A percentile compares a stretch with the other conserved stretches of the same genome.
Conservation (phyloP, 2,113 vertebrate genomes). For the Tragelaphus strepsiceros region DNA sequence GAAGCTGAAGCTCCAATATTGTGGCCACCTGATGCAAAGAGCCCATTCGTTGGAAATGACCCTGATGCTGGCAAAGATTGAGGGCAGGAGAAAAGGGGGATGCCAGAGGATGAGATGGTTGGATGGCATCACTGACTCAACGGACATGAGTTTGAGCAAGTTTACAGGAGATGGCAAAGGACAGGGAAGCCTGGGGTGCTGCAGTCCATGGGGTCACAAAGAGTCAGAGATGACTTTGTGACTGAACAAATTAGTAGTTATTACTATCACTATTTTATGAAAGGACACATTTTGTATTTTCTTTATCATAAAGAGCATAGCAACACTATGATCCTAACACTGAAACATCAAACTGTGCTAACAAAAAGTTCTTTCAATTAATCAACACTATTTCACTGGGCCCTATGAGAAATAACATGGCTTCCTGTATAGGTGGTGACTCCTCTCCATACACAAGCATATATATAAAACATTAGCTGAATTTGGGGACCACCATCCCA, state of each 20-base stretch:
- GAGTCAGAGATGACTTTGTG: background rate
- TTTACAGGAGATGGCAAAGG: background rate
- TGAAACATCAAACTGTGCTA: background rate
- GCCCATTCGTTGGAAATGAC: background rate
- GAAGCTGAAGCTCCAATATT: background rate
- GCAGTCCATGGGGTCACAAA: background rate
- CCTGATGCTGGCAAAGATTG: background rate
- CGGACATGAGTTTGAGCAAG: background rate
- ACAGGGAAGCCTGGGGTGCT: background rate
- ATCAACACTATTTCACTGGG: background rate
- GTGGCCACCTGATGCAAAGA: background rate
- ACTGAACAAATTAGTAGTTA: background rate
- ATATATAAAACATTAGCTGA: background rate
- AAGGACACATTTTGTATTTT: conserved; percentile 4
- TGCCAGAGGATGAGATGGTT: background rate
- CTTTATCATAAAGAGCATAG: background rate
- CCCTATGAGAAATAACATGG: background rate
- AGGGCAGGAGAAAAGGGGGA: background rate
- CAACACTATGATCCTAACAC: background rate
- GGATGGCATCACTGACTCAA: background rate
- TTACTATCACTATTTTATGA: background rate
- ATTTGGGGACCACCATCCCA: background rate
- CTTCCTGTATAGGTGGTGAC: background rate
- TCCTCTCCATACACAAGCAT: background rate
- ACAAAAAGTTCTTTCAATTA: background rate